These are phyloP conservation scores for Drosophila lacertosa DNA, from an alignment of 1,140 invertebrate genomes.

Conservation along the genomic window DNA sequence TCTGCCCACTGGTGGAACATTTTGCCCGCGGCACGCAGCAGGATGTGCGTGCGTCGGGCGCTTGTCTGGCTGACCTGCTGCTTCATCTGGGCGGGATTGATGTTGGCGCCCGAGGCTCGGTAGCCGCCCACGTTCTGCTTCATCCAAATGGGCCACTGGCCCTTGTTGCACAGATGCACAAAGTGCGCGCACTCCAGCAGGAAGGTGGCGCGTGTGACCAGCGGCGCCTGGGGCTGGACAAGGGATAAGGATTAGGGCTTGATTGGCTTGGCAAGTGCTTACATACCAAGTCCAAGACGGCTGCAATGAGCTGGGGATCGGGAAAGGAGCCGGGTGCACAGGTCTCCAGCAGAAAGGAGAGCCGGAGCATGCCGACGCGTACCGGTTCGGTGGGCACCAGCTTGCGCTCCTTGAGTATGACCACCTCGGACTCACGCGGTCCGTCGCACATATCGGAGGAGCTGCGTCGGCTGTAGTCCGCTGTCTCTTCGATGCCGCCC, in stretches of 20 bases:
- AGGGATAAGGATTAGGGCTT: background rate
- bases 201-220: slow-evolving; percentile 94
- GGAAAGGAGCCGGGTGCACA: slow-evolving; percentile 97
- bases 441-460: slow-evolving; percentile 92
- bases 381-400: slow-evolving; percentile 90
- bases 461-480: slow-evolving; percentile 92
- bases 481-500: slow-evolving; percentile 92
- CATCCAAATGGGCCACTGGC: slow-evolving; percentile 99
- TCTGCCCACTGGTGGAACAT: slow-evolving; percentile 93
- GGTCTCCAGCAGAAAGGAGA: slow-evolving; percentile 96
- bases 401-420: slow-evolving; percentile 93
- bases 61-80: slow-evolving; percentile 85
- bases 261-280: background rate
- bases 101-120: slow-evolving; percentile 88
- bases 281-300: slow-evolving; percentile 95
- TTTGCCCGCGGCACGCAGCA: slow-evolving; percentile 96
- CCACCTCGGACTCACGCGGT: slow-evolving; percentile 92
- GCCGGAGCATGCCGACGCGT: slow-evolving; percentile 91
- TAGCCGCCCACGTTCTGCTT: slow-evolving; percentile 90
- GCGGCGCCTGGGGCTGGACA: slow-evolving; percentile 95
- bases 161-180: slow-evolving; percentile 98
- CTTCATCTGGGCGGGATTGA: slow-evolving; percentile 77
- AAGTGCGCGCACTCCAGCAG: slow-evolving; percentile 97
- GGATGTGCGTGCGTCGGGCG: slow-evolving; percentile 89
- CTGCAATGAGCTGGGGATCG: slow-evolving; percentile 97